Evolutionary conservation across 2,797 vertebrate genomes (phyloP), one percentile per base, ranked within the genome.

Genomic region (Falco columbarius): DNA sequence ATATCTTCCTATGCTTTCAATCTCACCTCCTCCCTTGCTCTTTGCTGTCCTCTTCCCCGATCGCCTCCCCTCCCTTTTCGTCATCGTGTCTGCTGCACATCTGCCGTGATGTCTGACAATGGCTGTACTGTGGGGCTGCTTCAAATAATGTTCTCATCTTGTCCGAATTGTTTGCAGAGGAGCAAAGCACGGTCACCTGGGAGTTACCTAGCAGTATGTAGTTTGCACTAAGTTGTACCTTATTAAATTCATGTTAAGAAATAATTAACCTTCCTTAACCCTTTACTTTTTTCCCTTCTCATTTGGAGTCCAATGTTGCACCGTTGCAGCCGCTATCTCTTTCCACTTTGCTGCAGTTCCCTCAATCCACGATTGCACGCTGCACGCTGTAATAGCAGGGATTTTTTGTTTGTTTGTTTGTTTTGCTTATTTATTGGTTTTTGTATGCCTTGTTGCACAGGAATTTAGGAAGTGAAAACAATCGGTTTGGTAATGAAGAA

Each of bases 131-230:
- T 98, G 98, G 98, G 95, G 98, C 98, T 98, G 98, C 98, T 98
- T 98, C 97, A 98, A 98, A 95, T 97, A 96, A 98, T 98, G 98
- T 98, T 98, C 98, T 98, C 98, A 98, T 98, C 98, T 97, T 87
- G 93, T 95, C 97, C 92, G 92, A 94, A 95, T 95, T 95, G 93
- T 96, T 97, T 97, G 97, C 98, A 98, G 98, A 96, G 98, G 98
- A 99, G 98, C 98, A 98, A 98, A 93, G 98, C 98, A n/a, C 98
- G 98, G 86, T 98, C 98, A 94, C 98, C 98, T 83, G 98, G 98
- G 97, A 98, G 96, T 94, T 98, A 98, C 96, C 98, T 99, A 74
- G 97, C 98, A 95, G 99, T 99, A 99, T 95, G 98, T 98, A 99
- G 99, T 90, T 91, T 55, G 94, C 90, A 94, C 94, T 97, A 58